A percentile compares a stretch with the other conserved stretches of the same genome.
phyloP scores from a whole-genome alignment of 2,888 invertebrate species.

The Ariolimax columbianus region DNA sequence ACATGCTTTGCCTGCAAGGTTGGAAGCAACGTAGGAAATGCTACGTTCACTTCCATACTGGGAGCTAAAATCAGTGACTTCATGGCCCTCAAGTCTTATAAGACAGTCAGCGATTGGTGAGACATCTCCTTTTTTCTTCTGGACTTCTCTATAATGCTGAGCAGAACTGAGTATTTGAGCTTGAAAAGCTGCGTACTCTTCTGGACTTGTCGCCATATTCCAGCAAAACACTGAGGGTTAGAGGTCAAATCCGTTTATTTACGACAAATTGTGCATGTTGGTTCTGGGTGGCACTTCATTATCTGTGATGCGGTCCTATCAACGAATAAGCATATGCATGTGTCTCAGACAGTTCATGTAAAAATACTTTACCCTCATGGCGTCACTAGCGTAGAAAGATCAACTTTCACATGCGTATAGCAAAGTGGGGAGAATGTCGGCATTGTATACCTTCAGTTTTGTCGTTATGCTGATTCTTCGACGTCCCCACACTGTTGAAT shows the following conservation, averaged over 20 bases:
- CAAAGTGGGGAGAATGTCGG: too few relatives aligned
- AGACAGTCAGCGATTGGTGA: constrained; percentile 35
- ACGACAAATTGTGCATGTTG: neutral
- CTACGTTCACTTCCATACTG: constrained; percentile 93
- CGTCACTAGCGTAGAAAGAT: too few relatives aligned
- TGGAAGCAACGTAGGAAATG: constrained; percentile 91
- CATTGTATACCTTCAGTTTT: too few relatives aligned
- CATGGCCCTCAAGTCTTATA: constrained; percentile 74
- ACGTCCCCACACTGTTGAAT: too few relatives aligned
- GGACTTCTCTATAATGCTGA: constrained; percentile 31
- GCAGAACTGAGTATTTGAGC: constrained; percentile 30
- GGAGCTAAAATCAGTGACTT: constrained; percentile 90
- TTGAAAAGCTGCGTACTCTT: constrained; percentile 21
- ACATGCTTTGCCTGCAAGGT: constrained; percentile 87
- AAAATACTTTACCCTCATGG: too few relatives aligned
- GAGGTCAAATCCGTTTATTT: constrained; percentile 4
- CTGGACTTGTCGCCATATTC: constrained; percentile 36
- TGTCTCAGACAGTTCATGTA: too few relatives aligned
- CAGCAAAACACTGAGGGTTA: constrained; percentile 5
- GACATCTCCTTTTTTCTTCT: constrained; percentile 39
- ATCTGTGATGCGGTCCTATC: too few relatives aligned
- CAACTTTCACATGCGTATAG: too few relatives aligned
- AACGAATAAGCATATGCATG: too few relatives aligned
- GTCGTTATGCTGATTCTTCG: too few relatives aligned
- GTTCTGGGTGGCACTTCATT: too few relatives aligned